Percentiles rank a stretch among this genome's conserved stretches.
phyloP scores from a whole-genome alignment of 2,888 invertebrate genomes.

The Schrankia costaestrigalis region DNA sequence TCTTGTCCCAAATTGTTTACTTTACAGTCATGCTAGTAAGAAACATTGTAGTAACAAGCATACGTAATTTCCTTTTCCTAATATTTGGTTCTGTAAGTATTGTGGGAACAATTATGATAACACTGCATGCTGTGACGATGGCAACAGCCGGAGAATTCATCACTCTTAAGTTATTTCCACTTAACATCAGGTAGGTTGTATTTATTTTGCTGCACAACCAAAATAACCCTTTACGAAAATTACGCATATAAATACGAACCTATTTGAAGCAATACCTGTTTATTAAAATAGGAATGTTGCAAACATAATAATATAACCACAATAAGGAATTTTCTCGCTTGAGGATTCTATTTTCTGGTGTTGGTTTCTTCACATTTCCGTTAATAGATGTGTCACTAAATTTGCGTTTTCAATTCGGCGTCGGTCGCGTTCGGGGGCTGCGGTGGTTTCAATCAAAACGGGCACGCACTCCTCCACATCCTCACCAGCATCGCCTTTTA shows the following conservation, averaged over 20 bases:
- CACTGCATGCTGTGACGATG: too few relatives aligned
- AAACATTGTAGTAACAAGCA: too few relatives aligned
- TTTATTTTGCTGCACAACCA: too few relatives aligned
- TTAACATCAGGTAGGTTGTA: too few relatives aligned
- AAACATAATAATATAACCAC: conserved; percentile 34
- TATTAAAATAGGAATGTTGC: conserved; percentile 34
- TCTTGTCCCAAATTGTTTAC: too few relatives aligned
- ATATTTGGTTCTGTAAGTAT: background rate
- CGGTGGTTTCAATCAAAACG: conserved; percentile 76
- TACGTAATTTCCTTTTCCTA: background rate
- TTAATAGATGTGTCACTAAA: conserved; percentile 78
- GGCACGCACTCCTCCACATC: conserved; percentile 78
- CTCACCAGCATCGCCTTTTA: conserved; percentile 73
- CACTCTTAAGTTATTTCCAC: too few relatives aligned
- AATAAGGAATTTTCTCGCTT: conserved; percentile 35
- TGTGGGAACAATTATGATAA: too few relatives aligned
- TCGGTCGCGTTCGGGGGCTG: conserved; percentile 42
- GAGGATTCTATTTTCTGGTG: conserved; percentile 57
- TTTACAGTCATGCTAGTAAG: too few relatives aligned
- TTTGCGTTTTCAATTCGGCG: conserved; percentile 76
- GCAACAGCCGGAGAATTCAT: too few relatives aligned
- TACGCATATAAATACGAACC: too few relatives aligned
- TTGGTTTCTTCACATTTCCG: conserved; percentile 60
- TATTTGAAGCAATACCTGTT: conserved; percentile 27
- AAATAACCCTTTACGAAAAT: too few relatives aligned